phyloP scores from a whole-genome alignment of 2,113 vertebrate genomes.

The Phrynosoma platyrhinos region DNA sequence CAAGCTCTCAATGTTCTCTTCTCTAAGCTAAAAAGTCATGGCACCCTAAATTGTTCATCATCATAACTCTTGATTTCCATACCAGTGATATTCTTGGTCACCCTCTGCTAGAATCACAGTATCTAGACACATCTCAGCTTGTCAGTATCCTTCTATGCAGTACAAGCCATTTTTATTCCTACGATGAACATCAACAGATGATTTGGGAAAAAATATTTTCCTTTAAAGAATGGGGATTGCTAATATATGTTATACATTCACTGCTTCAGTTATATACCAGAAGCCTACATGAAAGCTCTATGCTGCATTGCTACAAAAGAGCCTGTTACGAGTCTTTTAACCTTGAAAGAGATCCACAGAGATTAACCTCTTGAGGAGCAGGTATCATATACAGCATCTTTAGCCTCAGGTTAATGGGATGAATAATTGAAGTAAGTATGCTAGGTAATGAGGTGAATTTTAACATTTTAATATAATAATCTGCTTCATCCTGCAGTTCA shows the following conservation, averaged over 20 bases:
- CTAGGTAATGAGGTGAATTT: slow-evolving; percentile 66
- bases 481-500: slow-evolving; percentile 54
- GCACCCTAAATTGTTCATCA: no score
- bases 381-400: slow-evolving; percentile 56
- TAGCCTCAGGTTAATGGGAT: slow-evolving; percentile 66
- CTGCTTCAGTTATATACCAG: neutral
- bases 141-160: neutral
- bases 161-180: neutral
- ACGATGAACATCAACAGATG: neutral
- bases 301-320: slow-evolving; percentile 29
- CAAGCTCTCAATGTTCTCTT: no score
- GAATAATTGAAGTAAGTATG: slow-evolving; percentile 67
- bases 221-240: neutral
- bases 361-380: slow-evolving; percentile 55
- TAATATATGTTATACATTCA: neutral
- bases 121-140: no score
- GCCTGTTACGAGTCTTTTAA: slow-evolving; percentile 49
- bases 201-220: neutral
- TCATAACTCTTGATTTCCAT: no score
- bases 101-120: no score
- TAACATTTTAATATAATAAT: slow-evolving; percentile 68
- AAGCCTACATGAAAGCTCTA: neutral
- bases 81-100: no score
- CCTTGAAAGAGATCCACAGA: slow-evolving; percentile 58
- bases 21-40: no score